Conservation (phyloP, 2,113 vertebrate genomes). For the Ophthalmolycus amberensis region DNA sequence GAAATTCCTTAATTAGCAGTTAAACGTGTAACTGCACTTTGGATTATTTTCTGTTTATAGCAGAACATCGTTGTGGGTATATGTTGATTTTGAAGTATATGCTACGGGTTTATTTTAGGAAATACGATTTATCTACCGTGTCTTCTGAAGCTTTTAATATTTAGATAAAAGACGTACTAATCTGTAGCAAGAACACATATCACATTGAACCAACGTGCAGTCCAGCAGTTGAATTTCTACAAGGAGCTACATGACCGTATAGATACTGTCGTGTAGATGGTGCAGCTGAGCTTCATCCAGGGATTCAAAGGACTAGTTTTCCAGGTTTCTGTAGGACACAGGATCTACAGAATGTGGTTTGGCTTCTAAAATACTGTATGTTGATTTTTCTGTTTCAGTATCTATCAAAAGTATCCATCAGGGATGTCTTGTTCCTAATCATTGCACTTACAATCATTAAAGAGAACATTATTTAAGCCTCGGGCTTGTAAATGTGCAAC, state of each 20-base stretch:
- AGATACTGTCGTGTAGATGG: constrained; percentile 15
- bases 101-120: constrained; percentile 22
- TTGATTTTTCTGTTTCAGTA: background rate
- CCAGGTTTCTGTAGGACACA: background rate
- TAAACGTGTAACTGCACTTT: background rate
- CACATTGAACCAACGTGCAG: background rate
- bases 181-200: background rate
- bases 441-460: constrained; percentile 10
- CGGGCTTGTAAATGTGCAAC: constrained; percentile 16
- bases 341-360: background rate
- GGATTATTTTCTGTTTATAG: constrained; percentile 24
- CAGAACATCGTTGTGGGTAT: background rate
- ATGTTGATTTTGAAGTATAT: constrained; percentile 21
- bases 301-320: background rate
- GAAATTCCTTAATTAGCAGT: background rate
- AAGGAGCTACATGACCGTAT: background rate
- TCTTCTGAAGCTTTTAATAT: constrained; percentile 16
- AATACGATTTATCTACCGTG: constrained; percentile 26
- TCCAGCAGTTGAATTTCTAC: background rate
- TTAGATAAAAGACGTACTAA: background rate
- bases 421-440: background rate
- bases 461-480: background rate
- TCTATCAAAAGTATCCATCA: background rate
- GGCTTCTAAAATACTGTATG: background rate
- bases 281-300: constrained; percentile 22